These are phyloP conservation scores for Hecatera dysodea DNA, from an alignment of 2,888 invertebrate species.

Conservation along the genomic window DNA sequence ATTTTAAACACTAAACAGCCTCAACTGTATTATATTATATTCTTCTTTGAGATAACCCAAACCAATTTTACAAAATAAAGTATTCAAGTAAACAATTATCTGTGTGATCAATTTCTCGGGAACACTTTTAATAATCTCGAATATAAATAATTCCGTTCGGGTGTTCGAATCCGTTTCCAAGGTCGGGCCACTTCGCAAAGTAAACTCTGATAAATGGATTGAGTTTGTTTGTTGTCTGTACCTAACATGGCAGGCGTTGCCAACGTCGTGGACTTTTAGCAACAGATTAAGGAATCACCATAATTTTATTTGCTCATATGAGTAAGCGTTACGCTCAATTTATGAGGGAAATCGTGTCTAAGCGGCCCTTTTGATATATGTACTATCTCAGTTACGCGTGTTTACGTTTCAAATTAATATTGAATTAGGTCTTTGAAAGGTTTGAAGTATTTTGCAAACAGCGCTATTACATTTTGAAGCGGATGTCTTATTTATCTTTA, in stretches of 20 bases:
- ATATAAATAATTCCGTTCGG: slow-evolving; percentile 55
- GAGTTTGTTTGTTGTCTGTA: slow-evolving; percentile 73
- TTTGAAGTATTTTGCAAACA: slow-evolving; percentile 26
- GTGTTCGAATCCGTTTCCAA: slow-evolving; percentile 68
- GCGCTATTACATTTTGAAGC: neutral
- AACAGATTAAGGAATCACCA: slow-evolving; percentile 58
- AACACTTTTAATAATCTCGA: slow-evolving; percentile 50
- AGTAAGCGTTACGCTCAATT: slow-evolving; percentile 42
- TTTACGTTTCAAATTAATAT: slow-evolving; percentile 32
- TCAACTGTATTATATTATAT: slow-evolving; percentile 42
- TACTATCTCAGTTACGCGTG: slow-evolving; percentile 22
- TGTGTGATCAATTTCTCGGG: slow-evolving; percentile 40
- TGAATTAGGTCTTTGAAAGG: slow-evolving; percentile 23
- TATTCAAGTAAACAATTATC: slow-evolving; percentile 16
- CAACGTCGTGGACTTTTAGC: slow-evolving; percentile 71
- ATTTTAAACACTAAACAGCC: slow-evolving; percentile 22
- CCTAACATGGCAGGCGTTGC: slow-evolving; percentile 55
- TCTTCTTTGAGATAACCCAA: slow-evolving; percentile 12
- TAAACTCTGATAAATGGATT: slow-evolving; percentile 81
- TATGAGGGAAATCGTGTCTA: slow-evolving; percentile 36
- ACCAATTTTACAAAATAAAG: slow-evolving; percentile 12
- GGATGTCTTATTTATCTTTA: neutral
- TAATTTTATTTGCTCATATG: slow-evolving; percentile 48
- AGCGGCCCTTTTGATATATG: slow-evolving; percentile 27
- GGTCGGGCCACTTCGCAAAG: slow-evolving; percentile 77